Evolutionary conservation across 2,797 vertebrate species (phyloP), one percentile per base, ranked within the genome.

Genomic region (Botia almorhae): DNA sequence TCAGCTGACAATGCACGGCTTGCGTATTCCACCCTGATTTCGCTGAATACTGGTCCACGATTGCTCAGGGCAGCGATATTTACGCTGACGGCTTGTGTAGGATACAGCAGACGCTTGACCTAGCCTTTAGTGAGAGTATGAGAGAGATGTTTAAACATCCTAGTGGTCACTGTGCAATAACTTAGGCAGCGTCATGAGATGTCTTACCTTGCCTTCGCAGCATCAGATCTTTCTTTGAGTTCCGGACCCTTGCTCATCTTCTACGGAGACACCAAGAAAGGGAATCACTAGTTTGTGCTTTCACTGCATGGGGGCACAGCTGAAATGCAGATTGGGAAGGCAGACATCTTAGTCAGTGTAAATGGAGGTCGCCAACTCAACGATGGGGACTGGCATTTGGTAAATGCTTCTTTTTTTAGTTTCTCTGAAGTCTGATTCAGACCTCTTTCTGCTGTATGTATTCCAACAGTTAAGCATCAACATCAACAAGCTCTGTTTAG

Each of bases 181-280:
- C 29, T 29, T 29, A 29, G 4, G 29, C 23, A 60, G 46, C 33
- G 23, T 21, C 11, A 68, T 48, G 23, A 39, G 12, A 36, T 74
- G 43, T 39, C 50, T 75, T 78, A 17, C 26, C 63, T 55, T 26
- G 13, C 88, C 23, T 61, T 23, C 51, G 23, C 88, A 96, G 95
- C 78, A 86, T 92, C 71, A 90, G 85, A 68, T 97, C 96, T 0
- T 85, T 84, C 36, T 97, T 96, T 84, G 89, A 96, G 75, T 84
- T 96, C 2, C 89, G 91, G 21, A 96, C 94, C 0, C 92, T 93
- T 75, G 96, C 96, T 87, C 1, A 72, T 97, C 69, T 95, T 97
- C 88, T 96, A 95, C 2, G 96, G 95, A 0, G 94, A 97, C 85
- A 94, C 92, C 17, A 90, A 90, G 17, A 67, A 85, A 0, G 90